Evolutionary conservation across 2,888 invertebrate species (phyloP).

Genomic region (Seira musarum): DNA sequence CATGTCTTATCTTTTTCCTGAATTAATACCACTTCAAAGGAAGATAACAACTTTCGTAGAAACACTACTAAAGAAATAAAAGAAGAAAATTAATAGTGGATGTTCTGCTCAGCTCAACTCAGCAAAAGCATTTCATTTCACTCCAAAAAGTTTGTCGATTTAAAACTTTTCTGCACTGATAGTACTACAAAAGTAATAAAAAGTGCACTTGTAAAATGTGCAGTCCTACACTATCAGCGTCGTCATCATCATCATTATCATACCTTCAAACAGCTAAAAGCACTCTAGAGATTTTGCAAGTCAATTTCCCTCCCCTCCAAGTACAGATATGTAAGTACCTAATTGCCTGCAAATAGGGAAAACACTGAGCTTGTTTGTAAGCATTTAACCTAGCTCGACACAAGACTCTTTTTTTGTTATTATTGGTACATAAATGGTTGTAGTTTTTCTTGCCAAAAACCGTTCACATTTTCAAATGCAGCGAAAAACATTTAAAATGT

Average conservation of each 20-base stretch:
- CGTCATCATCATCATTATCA: background rate
- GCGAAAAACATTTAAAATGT: background rate
- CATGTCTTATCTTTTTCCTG: no score
- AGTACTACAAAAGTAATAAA: background rate
- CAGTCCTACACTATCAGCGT: no score
- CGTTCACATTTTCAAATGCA: conserved; percentile 1
- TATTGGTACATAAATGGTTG: no score
- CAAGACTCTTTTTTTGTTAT: no score
- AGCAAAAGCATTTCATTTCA: no score
- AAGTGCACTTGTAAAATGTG: background rate
- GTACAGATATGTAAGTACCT: background rate
- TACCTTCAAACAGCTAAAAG: background rate
- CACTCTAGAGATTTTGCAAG: background rate
- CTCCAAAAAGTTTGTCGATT: background rate
- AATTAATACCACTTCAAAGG: no score
- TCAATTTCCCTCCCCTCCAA: background rate
- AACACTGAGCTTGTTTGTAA: background rate
- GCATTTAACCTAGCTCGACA: no score
- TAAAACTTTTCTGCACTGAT: background rate
- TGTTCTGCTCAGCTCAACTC: no score
- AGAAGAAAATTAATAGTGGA: no score
- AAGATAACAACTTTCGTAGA: no score
- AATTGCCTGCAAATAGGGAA: conserved; percentile 3
- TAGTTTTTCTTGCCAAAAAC: conserved; percentile 2
- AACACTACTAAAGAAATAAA: no score